Percentiles rank a stretch among this genome's conserved stretches.
Conservation (phyloP, 2,888 invertebrate species). For the Prosapia bicincta region DNA sequence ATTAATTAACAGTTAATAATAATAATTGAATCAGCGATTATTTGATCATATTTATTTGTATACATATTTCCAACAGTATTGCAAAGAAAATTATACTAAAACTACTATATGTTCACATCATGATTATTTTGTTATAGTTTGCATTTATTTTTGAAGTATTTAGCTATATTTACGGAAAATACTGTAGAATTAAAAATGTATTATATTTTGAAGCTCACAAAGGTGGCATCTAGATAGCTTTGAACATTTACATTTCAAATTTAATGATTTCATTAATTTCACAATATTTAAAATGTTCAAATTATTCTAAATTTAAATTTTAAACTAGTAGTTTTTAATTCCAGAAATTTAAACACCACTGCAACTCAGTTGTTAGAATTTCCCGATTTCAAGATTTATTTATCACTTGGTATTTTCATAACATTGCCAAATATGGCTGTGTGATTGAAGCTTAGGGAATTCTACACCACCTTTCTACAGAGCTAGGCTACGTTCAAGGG, state of each 20-base stretch:
- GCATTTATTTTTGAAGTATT: too few relatives aligned
- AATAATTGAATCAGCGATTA: too few relatives aligned
- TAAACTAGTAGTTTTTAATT: not conserved
- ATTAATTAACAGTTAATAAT: too few relatives aligned
- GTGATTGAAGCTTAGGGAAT: slow-evolving; percentile 2
- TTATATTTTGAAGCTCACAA: not conserved
- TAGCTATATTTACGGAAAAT: too few relatives aligned
- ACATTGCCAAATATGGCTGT: slow-evolving; percentile 2
- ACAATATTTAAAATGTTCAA: not conserved
- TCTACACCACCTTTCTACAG: not conserved
- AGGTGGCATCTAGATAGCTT: not conserved
- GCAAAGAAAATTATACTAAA: too few relatives aligned
- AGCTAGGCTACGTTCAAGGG: not conserved
- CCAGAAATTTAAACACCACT: not conserved
- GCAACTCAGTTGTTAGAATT: not conserved
- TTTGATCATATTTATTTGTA: too few relatives aligned
- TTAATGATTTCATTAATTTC: not conserved
- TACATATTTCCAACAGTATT: too few relatives aligned
- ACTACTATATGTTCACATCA: too few relatives aligned
- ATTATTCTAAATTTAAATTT: not conserved
- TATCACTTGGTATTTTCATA: slow-evolving; percentile 2
- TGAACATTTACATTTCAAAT: not conserved
- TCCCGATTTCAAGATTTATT: not conserved
- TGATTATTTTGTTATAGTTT: too few relatives aligned
- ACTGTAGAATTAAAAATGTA: too few relatives aligned